Evolutionary conservation across 2,113 vertebrate species (phyloP).

Genomic region (Chrysemys picta): DNA sequence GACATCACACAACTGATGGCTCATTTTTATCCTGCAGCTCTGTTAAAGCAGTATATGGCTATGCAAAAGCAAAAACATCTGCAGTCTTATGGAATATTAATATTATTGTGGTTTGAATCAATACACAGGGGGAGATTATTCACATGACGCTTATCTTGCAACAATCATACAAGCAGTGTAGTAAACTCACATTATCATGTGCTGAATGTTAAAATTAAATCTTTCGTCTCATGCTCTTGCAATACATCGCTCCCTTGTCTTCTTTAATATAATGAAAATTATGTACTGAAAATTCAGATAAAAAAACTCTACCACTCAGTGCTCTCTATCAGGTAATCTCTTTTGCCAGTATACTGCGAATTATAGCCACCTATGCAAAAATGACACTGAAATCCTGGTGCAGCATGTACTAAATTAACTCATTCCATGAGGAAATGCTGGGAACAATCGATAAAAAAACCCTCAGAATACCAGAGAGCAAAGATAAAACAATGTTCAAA

Average conservation of each 20-base stretch:
- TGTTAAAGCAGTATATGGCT: background rate
- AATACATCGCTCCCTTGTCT: background rate
- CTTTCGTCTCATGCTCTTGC: background rate
- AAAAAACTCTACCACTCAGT: background rate
- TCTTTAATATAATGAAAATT: background rate
- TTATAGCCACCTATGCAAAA: background rate
- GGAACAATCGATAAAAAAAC: background rate
- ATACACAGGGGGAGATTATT: background rate
- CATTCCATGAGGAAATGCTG: background rate
- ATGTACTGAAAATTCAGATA: background rate
- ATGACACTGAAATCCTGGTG: background rate
- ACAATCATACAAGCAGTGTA: background rate
- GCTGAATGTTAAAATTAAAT: fast-evolving
- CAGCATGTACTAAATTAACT: background rate
- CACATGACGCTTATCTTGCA: background rate
- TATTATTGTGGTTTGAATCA: background rate
- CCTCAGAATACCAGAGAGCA: background rate
- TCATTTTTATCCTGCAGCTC: fast-evolving
- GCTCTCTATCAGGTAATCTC: background rate
- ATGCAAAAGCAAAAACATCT: background rate
- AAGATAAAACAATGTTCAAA: constrained; percentile 1
- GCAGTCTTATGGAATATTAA: background rate
- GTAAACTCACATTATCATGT: background rate
- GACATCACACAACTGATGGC: fast-evolving
- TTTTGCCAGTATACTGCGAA: fast-evolving